A percentile compares a stretch with the other conserved stretches of the same genome.
phyloP scores from a whole-genome alignment of 2,113 vertebrate genomes.

The Megatriorchis doriae region DNA sequence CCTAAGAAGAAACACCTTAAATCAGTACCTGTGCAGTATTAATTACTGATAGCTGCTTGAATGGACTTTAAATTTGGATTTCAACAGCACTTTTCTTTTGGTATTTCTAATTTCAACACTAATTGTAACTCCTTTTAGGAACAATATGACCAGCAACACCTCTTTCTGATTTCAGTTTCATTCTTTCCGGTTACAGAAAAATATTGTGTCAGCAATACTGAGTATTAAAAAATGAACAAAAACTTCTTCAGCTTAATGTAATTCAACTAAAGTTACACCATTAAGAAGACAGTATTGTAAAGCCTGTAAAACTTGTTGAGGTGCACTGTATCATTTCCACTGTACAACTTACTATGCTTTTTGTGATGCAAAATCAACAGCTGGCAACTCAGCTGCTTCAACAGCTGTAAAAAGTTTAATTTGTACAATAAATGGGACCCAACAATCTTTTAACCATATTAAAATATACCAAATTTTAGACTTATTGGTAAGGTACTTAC shows the following conservation, averaged over 20 bases:
- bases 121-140: background rate
- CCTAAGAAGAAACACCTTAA: background rate
- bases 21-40: background rate
- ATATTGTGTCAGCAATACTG: background rate
- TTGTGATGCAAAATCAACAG: background rate
- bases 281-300: background rate
- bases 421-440: background rate
- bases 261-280: background rate
- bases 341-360: background rate
- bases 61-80: background rate
- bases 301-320: background rate
- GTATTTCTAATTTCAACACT: background rate
- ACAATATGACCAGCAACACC: background rate
- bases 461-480: background rate
- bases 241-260: background rate
- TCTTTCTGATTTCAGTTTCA: background rate
- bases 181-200: background rate
- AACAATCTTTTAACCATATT: background rate
- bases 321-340: background rate
- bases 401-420: background rate
- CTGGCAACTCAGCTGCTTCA: background rate
- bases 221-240: background rate
- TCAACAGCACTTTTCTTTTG: background rate
- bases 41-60: background rate
- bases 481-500: background rate